phyloP scores from a whole-genome alignment of 2,797 vertebrate species.

The Cottoperca gobio region DNA sequence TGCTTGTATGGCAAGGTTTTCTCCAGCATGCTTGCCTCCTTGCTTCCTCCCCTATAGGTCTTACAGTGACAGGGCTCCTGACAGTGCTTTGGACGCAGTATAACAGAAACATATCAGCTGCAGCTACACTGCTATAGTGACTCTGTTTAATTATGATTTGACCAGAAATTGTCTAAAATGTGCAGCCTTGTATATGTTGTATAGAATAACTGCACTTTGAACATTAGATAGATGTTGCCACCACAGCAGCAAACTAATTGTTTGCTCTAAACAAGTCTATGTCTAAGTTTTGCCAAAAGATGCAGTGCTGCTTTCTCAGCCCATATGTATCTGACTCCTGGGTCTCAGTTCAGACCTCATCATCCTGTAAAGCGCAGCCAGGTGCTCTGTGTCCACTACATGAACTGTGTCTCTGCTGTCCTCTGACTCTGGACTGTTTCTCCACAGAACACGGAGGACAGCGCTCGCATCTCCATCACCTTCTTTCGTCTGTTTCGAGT shows the following conservation, averaged over 20 bases:
- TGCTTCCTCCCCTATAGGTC: conserved; percentile 85
- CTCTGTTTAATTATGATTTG: conserved; percentile 1
- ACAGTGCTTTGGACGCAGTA: conserved; percentile 72
- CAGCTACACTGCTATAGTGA: conserved; percentile 57
- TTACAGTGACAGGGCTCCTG: conserved; percentile 72
- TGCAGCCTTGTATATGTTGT: not conserved
- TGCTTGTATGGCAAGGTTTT: conserved; percentile 87
- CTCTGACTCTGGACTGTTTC: conserved; percentile 64
- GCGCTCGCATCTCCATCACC: conserved; percentile 98
- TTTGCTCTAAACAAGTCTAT: conserved; percentile 6
- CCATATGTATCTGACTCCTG: conserved; percentile 71
- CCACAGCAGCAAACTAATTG: not conserved
- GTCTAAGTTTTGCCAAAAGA: conserved; percentile 16
- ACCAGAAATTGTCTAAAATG: conserved; percentile 10
- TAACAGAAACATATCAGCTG: conserved; percentile 76
- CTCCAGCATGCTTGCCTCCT: conserved; percentile 87
- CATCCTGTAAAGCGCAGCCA: conserved; percentile 75
- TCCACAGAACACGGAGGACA: conserved; percentile 97
- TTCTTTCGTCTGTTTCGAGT: conserved; percentile 99
- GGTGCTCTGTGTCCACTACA: conserved; percentile 64
- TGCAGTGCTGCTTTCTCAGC: conserved; percentile 66
- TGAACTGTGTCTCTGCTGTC: not conserved
- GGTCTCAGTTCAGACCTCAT: conserved; percentile 50
- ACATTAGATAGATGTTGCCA: not conserved
- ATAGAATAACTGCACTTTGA: not conserved